Evolutionary conservation across 2,797 vertebrate genomes (phyloP).

Genomic region (Trachops cirrhosus): DNA sequence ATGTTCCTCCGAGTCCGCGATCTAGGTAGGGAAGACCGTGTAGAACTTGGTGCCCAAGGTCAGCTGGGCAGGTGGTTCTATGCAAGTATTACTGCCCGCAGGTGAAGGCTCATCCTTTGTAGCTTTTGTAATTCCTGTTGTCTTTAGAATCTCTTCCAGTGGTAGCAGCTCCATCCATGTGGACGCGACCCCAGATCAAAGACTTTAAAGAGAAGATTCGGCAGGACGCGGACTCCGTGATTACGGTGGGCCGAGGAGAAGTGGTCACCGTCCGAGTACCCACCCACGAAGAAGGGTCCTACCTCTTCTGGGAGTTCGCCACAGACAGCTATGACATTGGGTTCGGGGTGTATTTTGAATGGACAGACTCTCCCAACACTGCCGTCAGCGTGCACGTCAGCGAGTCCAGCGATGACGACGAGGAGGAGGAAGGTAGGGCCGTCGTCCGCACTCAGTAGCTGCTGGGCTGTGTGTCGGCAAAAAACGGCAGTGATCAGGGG

Average conservation of each 20-base stretch:
- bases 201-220: conserved; percentile 99
- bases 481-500: neutral
- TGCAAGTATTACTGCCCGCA: neutral
- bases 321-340: conserved; percentile 99
- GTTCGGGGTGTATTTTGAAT: conserved; percentile 99
- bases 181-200: conserved; percentile 98
- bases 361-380: conserved; percentile 97
- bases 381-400: conserved; percentile 98
- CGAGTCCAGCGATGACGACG: conserved; percentile 98
- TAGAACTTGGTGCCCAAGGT: neutral
- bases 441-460: neutral
- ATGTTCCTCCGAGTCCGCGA: neutral
- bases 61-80: neutral
- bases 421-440: conserved; percentile 94
- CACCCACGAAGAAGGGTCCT: conserved; percentile 98
- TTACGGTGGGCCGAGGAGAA: conserved; percentile 98
- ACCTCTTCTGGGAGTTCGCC: conserved; percentile 99
- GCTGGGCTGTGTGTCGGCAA: neutral
- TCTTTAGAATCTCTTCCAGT: conserved; percentile 90
- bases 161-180: conserved; percentile 98
- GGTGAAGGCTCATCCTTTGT: neutral
- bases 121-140: conserved; percentile 50
- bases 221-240: conserved; percentile 98
- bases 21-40: neutral
- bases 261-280: conserved; percentile 98